Percentiles rank a stretch among this genome's conserved stretches.
Conservation (phyloP, 2,888 invertebrate species). For the Meghimatium bilineatum region DNA sequence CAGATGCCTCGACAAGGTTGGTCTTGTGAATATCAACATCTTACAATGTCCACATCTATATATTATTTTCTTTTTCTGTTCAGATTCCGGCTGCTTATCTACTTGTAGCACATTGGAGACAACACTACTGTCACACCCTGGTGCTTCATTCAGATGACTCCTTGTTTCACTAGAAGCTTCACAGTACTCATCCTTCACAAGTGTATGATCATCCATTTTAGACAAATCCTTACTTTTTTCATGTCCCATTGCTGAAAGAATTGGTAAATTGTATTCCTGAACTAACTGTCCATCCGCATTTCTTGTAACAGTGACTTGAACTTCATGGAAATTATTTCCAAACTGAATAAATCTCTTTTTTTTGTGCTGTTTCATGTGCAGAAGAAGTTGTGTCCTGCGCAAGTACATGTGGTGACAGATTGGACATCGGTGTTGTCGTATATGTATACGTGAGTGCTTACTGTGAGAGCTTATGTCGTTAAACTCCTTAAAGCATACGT, state of each 20-base stretch:
- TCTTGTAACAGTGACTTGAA: slow-evolving; percentile 27
- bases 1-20: slow-evolving; percentile 43
- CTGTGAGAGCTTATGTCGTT: slow-evolving; percentile 41
- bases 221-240: background rate
- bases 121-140: background rate
- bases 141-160: background rate
- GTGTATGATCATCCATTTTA: background rate
- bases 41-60: slow-evolving; percentile 48
- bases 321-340: slow-evolving; percentile 44
- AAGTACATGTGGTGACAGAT: slow-evolving; percentile 36
- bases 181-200: background rate
- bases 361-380: slow-evolving; percentile 45
- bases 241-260: slow-evolving; percentile 8
- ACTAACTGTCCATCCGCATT: slow-evolving; percentile 36
- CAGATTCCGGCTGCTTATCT: background rate
- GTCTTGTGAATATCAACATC: slow-evolving; percentile 35
- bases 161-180: background rate
- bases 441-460: slow-evolving; percentile 35
- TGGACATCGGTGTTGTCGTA: slow-evolving; percentile 37
- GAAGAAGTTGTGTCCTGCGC: slow-evolving; percentile 26
- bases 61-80: slow-evolving; percentile 32
- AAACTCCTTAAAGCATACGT: slow-evolving; percentile 39
- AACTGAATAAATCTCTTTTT: slow-evolving; percentile 45
- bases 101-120: background rate
- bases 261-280: slow-evolving; percentile 33